Evolutionary conservation across 2,888 invertebrate genomes (phyloP).

Genomic region (Lochmaea crataegi): DNA sequence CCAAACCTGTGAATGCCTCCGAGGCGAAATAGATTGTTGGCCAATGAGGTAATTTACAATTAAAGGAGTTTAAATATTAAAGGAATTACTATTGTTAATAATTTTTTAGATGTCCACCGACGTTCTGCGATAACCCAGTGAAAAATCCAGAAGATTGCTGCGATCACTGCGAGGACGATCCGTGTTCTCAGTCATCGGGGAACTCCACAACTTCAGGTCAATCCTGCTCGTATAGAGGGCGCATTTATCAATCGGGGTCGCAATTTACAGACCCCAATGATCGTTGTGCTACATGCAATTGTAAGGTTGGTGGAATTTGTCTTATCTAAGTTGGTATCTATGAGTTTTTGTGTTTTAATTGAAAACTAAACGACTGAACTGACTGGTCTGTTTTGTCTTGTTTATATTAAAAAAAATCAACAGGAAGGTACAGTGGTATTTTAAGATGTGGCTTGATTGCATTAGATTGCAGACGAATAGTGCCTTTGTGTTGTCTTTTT

Average conservation of each 20-base stretch:
- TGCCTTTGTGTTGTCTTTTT: conserved; percentile 52
- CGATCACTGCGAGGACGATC: conserved; percentile 76
- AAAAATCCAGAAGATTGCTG: conserved; percentile 78
- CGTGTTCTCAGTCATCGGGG: conserved; percentile 54
- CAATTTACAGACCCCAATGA: conserved; percentile 72
- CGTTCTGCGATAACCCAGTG: conserved; percentile 73
- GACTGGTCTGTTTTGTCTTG: conserved; percentile 56
- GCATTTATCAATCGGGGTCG: conserved; percentile 71
- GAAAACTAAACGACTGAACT: conserved; percentile 32
- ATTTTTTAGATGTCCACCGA: conserved; percentile 74
- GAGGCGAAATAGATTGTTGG: conserved; percentile 88
- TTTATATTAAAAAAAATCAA: conserved; percentile 44
- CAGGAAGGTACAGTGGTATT: conserved; percentile 48
- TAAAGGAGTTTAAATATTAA: neutral
- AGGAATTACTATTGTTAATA: conserved; percentile 63
- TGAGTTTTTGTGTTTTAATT: conserved; percentile 31
- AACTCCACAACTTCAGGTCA: conserved; percentile 63
- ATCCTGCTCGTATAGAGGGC: conserved; percentile 73
- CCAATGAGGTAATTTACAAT: conserved; percentile 70
- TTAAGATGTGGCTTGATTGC: conserved; percentile 51
- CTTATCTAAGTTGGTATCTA: neutral
- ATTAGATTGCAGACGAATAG: conserved; percentile 46
- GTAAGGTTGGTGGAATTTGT: conserved; percentile 71
- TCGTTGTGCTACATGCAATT: conserved; percentile 79
- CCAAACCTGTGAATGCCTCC: conserved; percentile 91